Percentiles rank a stretch among this genome's conserved stretches.
Conservation (phyloP, 2,797 vertebrate genomes). For the Lagothrix lagotricha region DNA sequence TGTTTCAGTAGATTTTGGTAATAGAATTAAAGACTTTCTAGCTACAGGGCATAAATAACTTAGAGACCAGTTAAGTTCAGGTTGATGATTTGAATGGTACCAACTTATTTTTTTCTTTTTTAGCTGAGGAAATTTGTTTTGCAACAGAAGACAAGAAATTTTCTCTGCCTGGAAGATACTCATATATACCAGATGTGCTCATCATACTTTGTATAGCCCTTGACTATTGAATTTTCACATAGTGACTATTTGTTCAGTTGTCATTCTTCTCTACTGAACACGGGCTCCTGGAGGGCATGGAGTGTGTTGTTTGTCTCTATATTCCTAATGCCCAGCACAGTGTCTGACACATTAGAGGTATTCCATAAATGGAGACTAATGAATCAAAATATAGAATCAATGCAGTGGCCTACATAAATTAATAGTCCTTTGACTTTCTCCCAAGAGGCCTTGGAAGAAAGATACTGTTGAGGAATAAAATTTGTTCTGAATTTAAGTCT, state of each 20-base stretch:
- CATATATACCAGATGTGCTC: background rate
- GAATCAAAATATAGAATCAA: background rate
- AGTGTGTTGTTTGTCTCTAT: background rate
- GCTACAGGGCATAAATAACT: background rate
- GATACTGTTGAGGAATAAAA: background rate
- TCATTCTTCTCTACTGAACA: constrained; percentile 9
- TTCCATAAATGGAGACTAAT: background rate
- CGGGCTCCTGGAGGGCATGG: background rate
- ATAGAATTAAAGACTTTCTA: constrained; percentile 18
- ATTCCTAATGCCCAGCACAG: background rate
- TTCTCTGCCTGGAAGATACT: background rate
- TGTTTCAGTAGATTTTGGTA: constrained; percentile 38
- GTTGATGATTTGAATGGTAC: constrained; percentile 33
- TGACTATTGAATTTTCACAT: background rate
- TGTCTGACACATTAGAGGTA: background rate
- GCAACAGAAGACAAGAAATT: constrained; percentile 7
- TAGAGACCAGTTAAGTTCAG: constrained; percentile 38
- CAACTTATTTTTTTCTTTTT: constrained; percentile 46
- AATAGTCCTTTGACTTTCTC: background rate
- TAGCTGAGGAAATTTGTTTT: constrained; percentile 40
- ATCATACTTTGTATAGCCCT: background rate
- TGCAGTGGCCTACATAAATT: background rate
- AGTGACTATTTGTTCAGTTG: constrained; percentile 15
- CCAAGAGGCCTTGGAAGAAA: constrained; percentile 29
- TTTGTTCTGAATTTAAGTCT: constrained; percentile 26